Evolutionary conservation across 2,113 vertebrate species (phyloP).

Genomic region (Datnioides undecimradiatus): DNA sequence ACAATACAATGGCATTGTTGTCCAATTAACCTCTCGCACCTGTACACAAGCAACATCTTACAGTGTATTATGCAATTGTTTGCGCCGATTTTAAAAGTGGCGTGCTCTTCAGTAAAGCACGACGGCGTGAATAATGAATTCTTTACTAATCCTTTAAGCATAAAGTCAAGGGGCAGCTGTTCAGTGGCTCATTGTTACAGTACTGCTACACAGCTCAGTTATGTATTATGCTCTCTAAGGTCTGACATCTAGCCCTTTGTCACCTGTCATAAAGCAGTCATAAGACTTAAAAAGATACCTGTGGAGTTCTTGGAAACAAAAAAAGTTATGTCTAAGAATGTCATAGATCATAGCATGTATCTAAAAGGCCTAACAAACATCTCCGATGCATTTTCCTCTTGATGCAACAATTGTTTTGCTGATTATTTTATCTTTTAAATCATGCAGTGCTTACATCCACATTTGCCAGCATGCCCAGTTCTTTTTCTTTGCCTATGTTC

Average conservation of each 20-base stretch:
- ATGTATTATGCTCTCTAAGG: constrained; percentile 10
- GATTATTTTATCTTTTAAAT: constrained; percentile 1
- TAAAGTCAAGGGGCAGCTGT: constrained; percentile 40
- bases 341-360: not conserved
- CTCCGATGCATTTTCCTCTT: not conserved
- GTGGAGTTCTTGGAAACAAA: not conserved
- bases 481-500: not conserved
- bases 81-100: constrained; percentile 32
- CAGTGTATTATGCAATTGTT: constrained; percentile 16
- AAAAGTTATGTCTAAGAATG: not conserved
- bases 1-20: constrained; percentile 16
- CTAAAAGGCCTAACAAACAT: not conserved
- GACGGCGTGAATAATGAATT: constrained; percentile 51
- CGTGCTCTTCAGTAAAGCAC: constrained; percentile 35
- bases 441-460: not conserved
- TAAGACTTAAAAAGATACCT: constrained; percentile 4
- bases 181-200: constrained; percentile 43
- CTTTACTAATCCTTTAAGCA: constrained; percentile 41
- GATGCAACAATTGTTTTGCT: not conserved
- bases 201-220: constrained; percentile 36
- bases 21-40: constrained; percentile 29
- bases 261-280: constrained; percentile 20
- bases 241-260: constrained; percentile 53
- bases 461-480: not conserved
- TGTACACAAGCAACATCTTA: constrained; percentile 7